Evolutionary conservation across 2,113 vertebrate genomes (phyloP).

Genomic region (Pangasianodon gigas): DNA sequence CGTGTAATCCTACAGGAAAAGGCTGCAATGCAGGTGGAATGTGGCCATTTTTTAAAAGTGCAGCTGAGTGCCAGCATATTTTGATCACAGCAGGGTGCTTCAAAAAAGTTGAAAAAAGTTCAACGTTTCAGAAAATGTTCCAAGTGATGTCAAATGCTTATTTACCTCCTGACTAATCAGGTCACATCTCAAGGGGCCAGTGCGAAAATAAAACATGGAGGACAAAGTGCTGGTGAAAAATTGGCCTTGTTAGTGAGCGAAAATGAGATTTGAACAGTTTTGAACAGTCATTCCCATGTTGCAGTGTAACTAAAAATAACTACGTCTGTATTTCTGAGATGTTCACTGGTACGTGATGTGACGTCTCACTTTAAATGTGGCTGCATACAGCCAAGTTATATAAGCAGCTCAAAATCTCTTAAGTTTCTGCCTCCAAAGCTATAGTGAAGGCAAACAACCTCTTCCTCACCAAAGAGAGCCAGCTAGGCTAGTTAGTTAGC

Average conservation of each 20-base stretch:
- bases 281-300: neutral
- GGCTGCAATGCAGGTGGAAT: neutral
- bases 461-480: neutral
- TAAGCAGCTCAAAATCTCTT: neutral
- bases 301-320: neutral
- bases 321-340: neutral
- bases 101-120: neutral
- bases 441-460: neutral
- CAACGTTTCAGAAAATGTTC: neutral
- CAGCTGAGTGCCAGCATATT: neutral
- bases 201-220: neutral
- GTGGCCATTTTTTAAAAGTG: neutral
- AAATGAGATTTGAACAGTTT: neutral
- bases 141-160: neutral
- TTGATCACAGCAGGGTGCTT: neutral
- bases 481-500: too few relatives aligned
- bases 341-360: neutral
- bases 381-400: too few relatives aligned
- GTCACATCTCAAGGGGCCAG: neutral
- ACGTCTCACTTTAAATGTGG: too few relatives aligned
- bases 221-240: neutral
- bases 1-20: neutral
- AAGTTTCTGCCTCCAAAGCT: neutral
- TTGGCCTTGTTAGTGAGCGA: neutral
- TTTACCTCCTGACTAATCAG: neutral